A percentile compares a stretch with the other conserved stretches of the same genome.
These are phyloP conservation scores for Nomada hirtipes DNA, from an alignment of 2,888 invertebrate species.

Conservation along the genomic window DNA sequence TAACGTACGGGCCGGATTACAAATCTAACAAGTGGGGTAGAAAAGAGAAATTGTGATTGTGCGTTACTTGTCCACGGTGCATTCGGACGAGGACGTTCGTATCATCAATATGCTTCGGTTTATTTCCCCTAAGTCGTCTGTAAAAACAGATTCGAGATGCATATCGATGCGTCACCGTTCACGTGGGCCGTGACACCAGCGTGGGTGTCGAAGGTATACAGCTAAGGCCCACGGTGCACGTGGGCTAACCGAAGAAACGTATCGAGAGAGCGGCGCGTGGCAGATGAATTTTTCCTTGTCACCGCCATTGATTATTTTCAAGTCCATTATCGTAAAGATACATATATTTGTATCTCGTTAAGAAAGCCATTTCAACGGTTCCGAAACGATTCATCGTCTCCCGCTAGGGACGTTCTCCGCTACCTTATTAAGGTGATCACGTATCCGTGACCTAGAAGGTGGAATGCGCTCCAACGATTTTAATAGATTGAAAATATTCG, in stretches of 20 bases:
- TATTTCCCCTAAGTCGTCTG: slow-evolving; percentile 51
- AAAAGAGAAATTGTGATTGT: background rate
- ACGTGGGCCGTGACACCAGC: slow-evolving; percentile 61
- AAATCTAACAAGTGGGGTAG: background rate
- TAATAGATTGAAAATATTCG: background rate
- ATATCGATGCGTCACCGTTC: slow-evolving; percentile 66
- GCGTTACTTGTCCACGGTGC: background rate
- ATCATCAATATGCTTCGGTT: slow-evolving; percentile 29
- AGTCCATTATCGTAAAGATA: slow-evolving; percentile 14
- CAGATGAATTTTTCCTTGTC: slow-evolving; percentile 38
- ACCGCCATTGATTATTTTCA: slow-evolving; percentile 40
- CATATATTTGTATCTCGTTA: slow-evolving; percentile 10
- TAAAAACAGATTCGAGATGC: slow-evolving; percentile 63
- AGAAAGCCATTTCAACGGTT: slow-evolving; percentile 14
- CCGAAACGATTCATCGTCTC: slow-evolving; percentile 1
- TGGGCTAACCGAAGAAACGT: slow-evolving; percentile 47
- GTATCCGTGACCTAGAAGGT: background rate
- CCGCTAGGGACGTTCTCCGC: background rate
- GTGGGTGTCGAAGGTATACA: slow-evolving; percentile 58
- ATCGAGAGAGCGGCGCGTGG: slow-evolving; percentile 59
- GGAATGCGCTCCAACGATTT: no score
- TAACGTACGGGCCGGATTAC: background rate
- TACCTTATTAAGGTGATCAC: no score
- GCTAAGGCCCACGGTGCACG: slow-evolving; percentile 48
- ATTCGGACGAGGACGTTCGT: background rate